These are phyloP conservation scores for Sycon ciliatum DNA, from an alignment of 37 sponge, comb jelly and placozoan genomes.

Conservation along the genomic window DNA sequence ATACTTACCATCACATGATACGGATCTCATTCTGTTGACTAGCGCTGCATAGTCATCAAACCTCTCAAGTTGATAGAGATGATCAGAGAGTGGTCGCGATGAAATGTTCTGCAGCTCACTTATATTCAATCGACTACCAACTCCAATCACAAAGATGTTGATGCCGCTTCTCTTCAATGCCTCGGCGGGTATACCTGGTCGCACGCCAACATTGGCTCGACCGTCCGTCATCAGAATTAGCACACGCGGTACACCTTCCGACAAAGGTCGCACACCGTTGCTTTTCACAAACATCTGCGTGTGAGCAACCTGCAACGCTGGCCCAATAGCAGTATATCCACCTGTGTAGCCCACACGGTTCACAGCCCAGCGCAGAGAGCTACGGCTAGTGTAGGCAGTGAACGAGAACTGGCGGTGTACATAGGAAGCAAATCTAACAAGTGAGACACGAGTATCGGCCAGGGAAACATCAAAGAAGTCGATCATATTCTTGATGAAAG, in stretches of 20 bases:
- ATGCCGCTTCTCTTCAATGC: constrained; percentile 47
- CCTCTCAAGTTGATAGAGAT: constrained; percentile 60
- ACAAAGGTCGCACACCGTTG: constrained; percentile 59
- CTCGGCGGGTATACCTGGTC: constrained; percentile 23
- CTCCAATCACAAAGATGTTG: constrained; percentile 25
- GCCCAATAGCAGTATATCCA: constrained; percentile 58
- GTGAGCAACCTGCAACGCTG: constrained; percentile 37
- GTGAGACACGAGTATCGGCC: neutral
- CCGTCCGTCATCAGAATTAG: constrained; percentile 82
- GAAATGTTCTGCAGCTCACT: constrained; percentile 65
- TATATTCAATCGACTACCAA: constrained; percentile 39
- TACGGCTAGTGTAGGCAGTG: neutral
- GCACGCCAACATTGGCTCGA: constrained; percentile 45
- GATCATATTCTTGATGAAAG: neutral
- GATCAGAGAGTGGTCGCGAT: constrained; percentile 52
- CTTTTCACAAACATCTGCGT: constrained; percentile 9
- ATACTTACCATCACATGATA: constrained; percentile 71
- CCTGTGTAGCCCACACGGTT: constrained; percentile 25
- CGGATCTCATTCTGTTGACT: constrained; percentile 62
- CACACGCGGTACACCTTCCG: constrained; percentile 60
- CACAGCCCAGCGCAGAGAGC: constrained; percentile 26
- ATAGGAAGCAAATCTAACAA: neutral
- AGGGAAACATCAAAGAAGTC: neutral
- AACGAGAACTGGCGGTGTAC: constrained; percentile 29
- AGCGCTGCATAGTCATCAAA: constrained; percentile 54